These are phyloP conservation scores for Digitonthophagus gazella DNA, from an alignment of 2,888 invertebrate genomes.

Conservation along the genomic window DNA sequence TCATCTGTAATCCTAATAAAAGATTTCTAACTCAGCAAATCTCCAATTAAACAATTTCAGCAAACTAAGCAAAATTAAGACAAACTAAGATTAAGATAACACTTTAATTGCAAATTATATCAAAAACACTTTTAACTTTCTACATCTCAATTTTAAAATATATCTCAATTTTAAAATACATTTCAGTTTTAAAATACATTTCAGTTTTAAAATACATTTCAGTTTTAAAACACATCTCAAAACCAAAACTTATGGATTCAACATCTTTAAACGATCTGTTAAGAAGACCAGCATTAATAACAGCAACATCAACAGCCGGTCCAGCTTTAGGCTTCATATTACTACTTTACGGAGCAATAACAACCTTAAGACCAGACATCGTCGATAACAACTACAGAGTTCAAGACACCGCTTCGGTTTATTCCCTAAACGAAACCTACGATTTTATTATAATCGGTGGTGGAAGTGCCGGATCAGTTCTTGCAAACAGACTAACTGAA, in stretches of 20 bases:
- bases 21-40: neutral
- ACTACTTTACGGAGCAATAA: constrained; percentile 63
- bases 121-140: no score
- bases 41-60: neutral
- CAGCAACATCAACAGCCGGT: constrained; percentile 60
- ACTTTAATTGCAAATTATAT: neutral
- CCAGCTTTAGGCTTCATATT: constrained; percentile 66
- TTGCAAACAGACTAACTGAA: constrained; percentile 77
- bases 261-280: no score
- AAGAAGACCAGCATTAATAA: neutral
- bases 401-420: constrained; percentile 53
- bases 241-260: no score
- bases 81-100: neutral
- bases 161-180: no score
- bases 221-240: no score
- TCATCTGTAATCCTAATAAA: neutral
- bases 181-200: no score
- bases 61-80: neutral
- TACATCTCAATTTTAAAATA: no score
- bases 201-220: no score
- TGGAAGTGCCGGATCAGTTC: constrained; percentile 77
- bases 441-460: constrained; percentile 81
- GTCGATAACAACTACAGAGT: constrained; percentile 65
- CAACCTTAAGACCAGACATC: constrained; percentile 68
- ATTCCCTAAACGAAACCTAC: constrained; percentile 61